phyloP scores from a whole-genome alignment of 2,113 vertebrate species.

The Ia io region DNA sequence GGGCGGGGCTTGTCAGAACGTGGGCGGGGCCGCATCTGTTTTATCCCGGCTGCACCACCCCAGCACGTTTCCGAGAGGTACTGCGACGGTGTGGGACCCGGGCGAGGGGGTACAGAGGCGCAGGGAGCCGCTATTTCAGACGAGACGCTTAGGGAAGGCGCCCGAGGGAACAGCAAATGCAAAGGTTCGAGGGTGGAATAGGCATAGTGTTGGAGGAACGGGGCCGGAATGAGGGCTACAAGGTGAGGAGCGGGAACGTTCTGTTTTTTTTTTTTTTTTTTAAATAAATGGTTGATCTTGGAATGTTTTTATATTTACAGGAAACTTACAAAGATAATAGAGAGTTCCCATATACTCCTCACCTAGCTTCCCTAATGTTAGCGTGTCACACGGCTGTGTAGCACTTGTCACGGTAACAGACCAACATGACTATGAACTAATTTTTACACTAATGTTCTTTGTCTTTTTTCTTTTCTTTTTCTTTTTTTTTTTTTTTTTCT shows the following conservation, averaged over 20 bases:
- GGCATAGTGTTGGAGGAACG: not conserved
- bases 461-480: rapidly evolving
- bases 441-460: not conserved
- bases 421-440: not conserved
- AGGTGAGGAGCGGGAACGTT: not conserved
- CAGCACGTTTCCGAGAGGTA: not conserved
- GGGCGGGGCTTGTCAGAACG: not conserved
- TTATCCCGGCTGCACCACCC: no score
- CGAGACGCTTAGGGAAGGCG: not conserved
- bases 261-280: not conserved
- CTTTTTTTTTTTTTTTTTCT: not conserved
- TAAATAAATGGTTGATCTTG: not conserved
- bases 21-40: not conserved
- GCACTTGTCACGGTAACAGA: not conserved
- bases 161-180: not conserved
- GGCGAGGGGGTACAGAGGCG: not conserved
- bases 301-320: not conserved
- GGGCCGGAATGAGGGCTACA: not conserved
- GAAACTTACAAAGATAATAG: not conserved
- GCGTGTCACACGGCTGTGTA: not conserved
- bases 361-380: not conserved
- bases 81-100: not conserved
- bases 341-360: not conserved
- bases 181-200: not conserved
- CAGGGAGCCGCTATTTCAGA: not conserved